A percentile compares a stretch with the other conserved stretches of the same genome.
Conservation (phyloP, 2,113 vertebrate species). For the Xiphophorus maculatus region DNA sequence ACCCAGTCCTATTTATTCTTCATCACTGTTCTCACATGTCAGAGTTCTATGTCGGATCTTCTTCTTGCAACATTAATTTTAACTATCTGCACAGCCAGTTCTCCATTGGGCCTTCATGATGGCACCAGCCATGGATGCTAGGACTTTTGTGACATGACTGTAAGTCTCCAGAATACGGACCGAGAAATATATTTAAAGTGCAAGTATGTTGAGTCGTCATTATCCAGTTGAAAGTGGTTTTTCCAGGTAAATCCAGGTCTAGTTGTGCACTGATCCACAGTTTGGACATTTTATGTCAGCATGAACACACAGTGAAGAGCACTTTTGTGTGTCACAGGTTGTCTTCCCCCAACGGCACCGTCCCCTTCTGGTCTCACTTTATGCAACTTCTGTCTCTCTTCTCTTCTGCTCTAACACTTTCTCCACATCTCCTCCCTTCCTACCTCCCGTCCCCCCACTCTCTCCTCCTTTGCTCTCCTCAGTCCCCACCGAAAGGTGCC, state of each 20-base stretch:
- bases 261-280: conserved; percentile 57
- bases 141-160: conserved; percentile 67
- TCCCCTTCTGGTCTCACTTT: conserved; percentile 67
- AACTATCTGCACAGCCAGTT: conserved; percentile 69
- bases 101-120: conserved; percentile 64
- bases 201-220: conserved; percentile 59
- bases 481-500: conserved; percentile 99
- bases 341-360: conserved; percentile 64
- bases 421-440: conserved; percentile 57
- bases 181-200: background rate
- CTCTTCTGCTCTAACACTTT: conserved; percentile 67
- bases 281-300: conserved; percentile 59
- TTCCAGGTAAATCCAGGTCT: conserved; percentile 63
- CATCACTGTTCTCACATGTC: conserved; percentile 7
- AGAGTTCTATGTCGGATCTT: conserved; percentile 14
- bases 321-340: conserved; percentile 69
- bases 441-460: conserved; percentile 68
- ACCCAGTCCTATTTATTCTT: background rate
- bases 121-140: conserved; percentile 64
- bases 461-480: conserved; percentile 89
- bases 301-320: conserved; percentile 72
- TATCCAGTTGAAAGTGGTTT: conserved; percentile 73
- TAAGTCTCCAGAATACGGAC: conserved; percentile 62
- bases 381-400: conserved; percentile 54
- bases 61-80: conserved; percentile 55